Conservation (phyloP, 1,140 invertebrate genomes). For the Drosophila sproati region DNA sequence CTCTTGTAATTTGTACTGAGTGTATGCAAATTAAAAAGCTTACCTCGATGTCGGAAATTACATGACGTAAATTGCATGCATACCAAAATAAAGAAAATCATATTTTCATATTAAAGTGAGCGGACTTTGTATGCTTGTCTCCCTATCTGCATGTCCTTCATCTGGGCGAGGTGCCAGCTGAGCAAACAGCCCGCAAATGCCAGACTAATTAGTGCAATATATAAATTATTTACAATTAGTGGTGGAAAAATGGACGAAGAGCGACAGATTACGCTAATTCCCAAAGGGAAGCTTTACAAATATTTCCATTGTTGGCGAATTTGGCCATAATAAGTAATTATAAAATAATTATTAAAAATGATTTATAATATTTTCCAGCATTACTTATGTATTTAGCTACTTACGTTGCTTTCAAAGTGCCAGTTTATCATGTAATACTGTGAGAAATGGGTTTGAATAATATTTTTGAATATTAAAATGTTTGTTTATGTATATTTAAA, state of each 20-base stretch:
- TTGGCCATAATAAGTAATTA: not conserved
- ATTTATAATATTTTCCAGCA: not conserved
- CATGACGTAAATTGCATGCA: constrained; percentile 20
- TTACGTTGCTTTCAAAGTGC: too few species aligned
- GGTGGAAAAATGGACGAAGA: not conserved
- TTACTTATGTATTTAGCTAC: too few species aligned
- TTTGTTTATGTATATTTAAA: too few species aligned
- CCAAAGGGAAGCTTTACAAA: not conserved
- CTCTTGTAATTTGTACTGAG: constrained; percentile 37
- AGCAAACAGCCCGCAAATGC: constrained; percentile 31
- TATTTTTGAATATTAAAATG: too few species aligned
- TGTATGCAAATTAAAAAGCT: constrained; percentile 38
- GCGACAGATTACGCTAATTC: not conserved
- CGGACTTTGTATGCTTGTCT: not conserved
- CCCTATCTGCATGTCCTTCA: not conserved
- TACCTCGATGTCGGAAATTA: constrained; percentile 25
- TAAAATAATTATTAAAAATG: not conserved
- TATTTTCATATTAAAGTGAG: constrained; percentile 7
- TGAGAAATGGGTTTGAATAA: too few species aligned
- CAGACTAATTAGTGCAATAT: constrained; percentile 31
- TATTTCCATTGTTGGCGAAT: not conserved
- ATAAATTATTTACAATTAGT: constrained; percentile 37
- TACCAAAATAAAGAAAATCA: constrained; percentile 17
- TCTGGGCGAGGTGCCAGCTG: not conserved
- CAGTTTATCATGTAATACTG: too few species aligned